Base-by-base conservation (phyloP, 23 tunicate genomes). In the Trididemnum nubilum region DNA sequence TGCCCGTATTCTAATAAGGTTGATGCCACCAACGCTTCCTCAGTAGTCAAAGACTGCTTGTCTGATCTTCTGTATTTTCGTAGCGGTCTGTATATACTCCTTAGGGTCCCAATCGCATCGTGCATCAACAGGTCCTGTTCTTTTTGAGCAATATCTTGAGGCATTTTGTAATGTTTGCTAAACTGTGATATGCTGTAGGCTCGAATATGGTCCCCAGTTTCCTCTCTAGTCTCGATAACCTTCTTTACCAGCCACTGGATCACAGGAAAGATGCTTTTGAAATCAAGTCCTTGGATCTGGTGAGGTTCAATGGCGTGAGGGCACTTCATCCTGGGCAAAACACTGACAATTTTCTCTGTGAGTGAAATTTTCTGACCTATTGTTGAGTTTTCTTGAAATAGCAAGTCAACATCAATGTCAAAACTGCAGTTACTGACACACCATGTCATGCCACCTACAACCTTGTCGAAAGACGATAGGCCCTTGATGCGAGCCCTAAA, bases 381-480 rank as follows among this genome's bases (percentile, higher is more conserved):
- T 5, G 93, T 93, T 18, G 93, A 93, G 65, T 93, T 93, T 73
- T 93, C 98, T 76, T 93, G 98, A 54, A 93, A 93, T 52, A 93
- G 87, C 73, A 93, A 79, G 76, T 93, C 89, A 23, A 93, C 87
- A 58, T 93, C 98, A 64, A 93, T 65, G 66, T 87, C 98, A 52
- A 87, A 84, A 83, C 71, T 93, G 54, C 98, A 93, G 59, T 85
- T 93, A 7, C 85, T 82, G 58, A 93, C 84, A 39, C 92, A 93
- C 98, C 98, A 93, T 27, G 98, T 88, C 93, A 93, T 93, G 7
- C 98, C 98, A 49, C 98, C 98, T 61, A 93, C 92, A 0, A 93
- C 93, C 74, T 93, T 93, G 34, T 93, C 98, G 73, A 93, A 93
- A 2, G 92, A 51, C 2, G 98, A 93, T 7, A 93, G 63, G 31